Percentiles rank a stretch among this genome's conserved stretches.
Conservation (phyloP, 1,140 invertebrate genomes). For the Papilio xuthus region DNA sequence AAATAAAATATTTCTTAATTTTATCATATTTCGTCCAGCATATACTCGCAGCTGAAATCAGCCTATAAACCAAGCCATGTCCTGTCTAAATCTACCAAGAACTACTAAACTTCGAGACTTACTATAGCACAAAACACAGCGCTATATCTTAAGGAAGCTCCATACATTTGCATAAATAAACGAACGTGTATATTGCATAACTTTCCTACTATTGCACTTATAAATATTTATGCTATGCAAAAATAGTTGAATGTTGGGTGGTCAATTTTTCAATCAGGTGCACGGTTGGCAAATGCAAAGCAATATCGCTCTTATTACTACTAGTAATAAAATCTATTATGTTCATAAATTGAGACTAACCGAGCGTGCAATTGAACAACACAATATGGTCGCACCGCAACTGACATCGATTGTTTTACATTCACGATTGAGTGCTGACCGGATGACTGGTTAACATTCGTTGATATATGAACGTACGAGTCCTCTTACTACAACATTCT, state of each 20-base stretch:
- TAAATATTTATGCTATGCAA: slow-evolving; percentile 25
- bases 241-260: slow-evolving; percentile 20
- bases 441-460: slow-evolving; percentile 26
- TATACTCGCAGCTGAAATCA: not conserved
- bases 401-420: slow-evolving; percentile 31
- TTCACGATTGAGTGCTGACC: slow-evolving; percentile 23
- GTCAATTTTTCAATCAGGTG: slow-evolving; percentile 21
- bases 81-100: not conserved
- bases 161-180: slow-evolving; percentile 8
- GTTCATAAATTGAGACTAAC: slow-evolving; percentile 17
- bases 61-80: not conserved
- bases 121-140: not conserved
- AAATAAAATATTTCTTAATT: too few relatives aligned
- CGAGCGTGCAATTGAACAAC: slow-evolving; percentile 15
- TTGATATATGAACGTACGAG: slow-evolving; percentile 2
- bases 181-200: slow-evolving; percentile 5
- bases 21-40: too few relatives aligned
- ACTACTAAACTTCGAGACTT: not conserved
- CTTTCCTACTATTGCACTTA: not conserved
- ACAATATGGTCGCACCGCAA: slow-evolving; percentile 27
- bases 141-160: not conserved
- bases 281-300: not conserved
- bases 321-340: not conserved
- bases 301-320: slow-evolving; percentile 14
- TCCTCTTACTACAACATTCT: not conserved